Conservation (phyloP, 2,797 vertebrate species). For the Anguilla obscura region DNA sequence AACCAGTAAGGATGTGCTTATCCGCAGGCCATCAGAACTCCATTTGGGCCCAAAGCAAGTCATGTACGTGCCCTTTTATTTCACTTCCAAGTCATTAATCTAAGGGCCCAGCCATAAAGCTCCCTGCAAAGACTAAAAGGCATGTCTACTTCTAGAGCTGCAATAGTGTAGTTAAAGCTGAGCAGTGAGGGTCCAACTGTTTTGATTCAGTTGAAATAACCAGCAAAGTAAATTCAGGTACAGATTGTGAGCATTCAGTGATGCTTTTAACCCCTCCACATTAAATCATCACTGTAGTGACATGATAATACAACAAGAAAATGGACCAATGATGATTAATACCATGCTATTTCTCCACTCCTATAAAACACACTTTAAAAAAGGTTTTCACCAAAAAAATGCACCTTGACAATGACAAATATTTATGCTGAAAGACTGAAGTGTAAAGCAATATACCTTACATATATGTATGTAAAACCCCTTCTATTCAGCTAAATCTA, state of each 20-base stretch:
- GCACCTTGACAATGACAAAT: background rate
- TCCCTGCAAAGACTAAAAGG: background rate
- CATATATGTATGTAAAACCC: background rate
- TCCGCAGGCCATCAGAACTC: background rate
- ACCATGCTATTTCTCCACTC: background rate
- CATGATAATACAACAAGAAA: background rate
- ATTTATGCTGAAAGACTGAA: background rate
- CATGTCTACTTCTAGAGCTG: background rate
- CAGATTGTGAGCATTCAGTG: background rate
- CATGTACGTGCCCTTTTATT: slow-evolving; percentile 9
- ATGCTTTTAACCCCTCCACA: background rate
- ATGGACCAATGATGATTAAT: background rate
- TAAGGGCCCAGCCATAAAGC: background rate
- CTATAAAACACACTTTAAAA: background rate
- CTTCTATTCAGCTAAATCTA: background rate
- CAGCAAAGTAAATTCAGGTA: background rate
- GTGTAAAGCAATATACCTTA: background rate
- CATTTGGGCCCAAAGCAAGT: background rate
- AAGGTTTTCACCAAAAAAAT: background rate
- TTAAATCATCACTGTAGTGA: background rate
- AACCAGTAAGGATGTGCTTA: slow-evolving; percentile 7
- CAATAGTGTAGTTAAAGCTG: background rate
- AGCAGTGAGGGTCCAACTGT: background rate
- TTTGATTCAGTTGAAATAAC: background rate
- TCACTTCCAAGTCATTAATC: slow-evolving; percentile 20